A percentile compares a stretch with the other conserved stretches of the same genome.
Evolutionary conservation across 2,113 vertebrate species (phyloP).

Genomic region (Leptobrachium ailaonicum): DNA sequence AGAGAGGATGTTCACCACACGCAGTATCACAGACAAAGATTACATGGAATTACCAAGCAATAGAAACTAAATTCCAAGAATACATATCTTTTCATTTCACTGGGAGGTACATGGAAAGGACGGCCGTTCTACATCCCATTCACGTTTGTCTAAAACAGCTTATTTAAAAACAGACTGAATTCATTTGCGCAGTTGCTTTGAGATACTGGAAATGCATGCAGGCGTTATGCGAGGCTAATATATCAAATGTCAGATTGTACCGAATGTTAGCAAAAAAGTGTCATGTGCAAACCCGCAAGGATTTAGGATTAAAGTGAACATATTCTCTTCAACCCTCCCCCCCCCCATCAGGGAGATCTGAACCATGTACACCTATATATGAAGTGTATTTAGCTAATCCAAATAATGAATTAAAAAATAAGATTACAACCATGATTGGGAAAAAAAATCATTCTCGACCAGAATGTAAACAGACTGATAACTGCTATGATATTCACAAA

Average conservation of each 20-base stretch:
- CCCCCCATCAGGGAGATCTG: not conserved
- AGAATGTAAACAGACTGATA: too few species aligned
- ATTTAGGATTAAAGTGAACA: slow-evolving; percentile 6
- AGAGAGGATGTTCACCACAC: not conserved
- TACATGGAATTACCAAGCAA: slow-evolving; percentile 25
- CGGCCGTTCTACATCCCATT: slow-evolving; percentile 27
- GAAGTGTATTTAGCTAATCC: not conserved
- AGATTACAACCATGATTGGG: too few species aligned
- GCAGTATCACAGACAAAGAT: not conserved
- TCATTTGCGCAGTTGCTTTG: slow-evolving; percentile 11
- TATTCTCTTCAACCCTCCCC: not conserved
- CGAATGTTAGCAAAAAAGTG: not conserved
- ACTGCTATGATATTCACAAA: too few species aligned
- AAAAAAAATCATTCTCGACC: too few species aligned
- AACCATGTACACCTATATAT: not conserved
- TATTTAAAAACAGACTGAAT: slow-evolving; percentile 39
- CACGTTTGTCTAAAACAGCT: slow-evolving; percentile 28
- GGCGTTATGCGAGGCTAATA: slow-evolving; percentile 6
- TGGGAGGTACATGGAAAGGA: slow-evolving; percentile 41
- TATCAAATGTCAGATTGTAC: slow-evolving; percentile 18
- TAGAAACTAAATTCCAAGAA: slow-evolving; percentile 1
- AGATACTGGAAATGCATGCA: slow-evolving; percentile 15
- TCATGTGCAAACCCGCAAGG: slow-evolving; percentile 4
- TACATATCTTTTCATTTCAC: slow-evolving; percentile 27
- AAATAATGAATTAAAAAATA: too few species aligned